phyloP scores from a whole-genome alignment of 2,797 vertebrate genomes.

The Neosalanx taihuensis region DNA sequence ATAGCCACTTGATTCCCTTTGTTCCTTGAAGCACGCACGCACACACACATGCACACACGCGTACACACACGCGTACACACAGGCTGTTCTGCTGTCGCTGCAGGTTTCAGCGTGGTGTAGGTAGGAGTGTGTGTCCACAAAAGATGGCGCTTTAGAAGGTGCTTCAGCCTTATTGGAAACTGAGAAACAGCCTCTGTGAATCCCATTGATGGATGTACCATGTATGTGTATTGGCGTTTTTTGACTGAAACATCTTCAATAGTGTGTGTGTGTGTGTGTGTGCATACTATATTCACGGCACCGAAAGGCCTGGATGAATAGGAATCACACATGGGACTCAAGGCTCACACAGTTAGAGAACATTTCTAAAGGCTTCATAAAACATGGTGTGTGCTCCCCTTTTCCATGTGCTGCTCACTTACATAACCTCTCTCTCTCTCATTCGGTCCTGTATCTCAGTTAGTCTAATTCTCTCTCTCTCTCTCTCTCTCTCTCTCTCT shows the following conservation, averaged over 20 bases:
- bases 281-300: not conserved
- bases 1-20: conserved; percentile 49
- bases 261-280: conserved; percentile 1
- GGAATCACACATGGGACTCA: not conserved
- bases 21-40: conserved; percentile 23
- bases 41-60: not conserved
- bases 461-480: not conserved
- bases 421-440: not conserved
- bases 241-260: conserved; percentile 17
- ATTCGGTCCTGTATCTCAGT: too few relatives aligned
- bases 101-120: conserved; percentile 36
- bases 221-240: conserved; percentile 35
- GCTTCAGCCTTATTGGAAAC: conserved; percentile 42
- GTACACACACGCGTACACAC: not conserved
- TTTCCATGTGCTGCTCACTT: not conserved
- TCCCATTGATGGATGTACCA: conserved; percentile 35
- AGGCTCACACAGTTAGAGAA: not conserved
- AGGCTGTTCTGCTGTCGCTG: conserved; percentile 54
- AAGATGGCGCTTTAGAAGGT: conserved; percentile 41
- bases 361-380: not conserved
- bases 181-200: conserved; percentile 37
- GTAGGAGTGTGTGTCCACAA: conserved; percentile 7
- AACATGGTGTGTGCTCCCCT: not conserved
- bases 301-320: not conserved
- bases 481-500: not conserved